Evolutionary conservation across 2,888 invertebrate genomes (phyloP).

Genomic region (Cinara cedri): DNA sequence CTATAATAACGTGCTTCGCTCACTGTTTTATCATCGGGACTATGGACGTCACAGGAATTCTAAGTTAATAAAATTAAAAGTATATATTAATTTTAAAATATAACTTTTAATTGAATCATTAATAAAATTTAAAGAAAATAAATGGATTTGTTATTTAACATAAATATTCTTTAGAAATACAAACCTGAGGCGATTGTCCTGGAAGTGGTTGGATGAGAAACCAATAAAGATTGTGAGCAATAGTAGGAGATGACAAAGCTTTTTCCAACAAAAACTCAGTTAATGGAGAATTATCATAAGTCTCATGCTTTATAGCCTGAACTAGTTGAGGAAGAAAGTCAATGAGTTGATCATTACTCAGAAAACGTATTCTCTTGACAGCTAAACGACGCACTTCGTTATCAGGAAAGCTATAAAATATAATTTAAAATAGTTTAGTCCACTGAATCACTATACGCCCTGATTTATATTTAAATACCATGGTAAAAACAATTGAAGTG

Average conservation of each 20-base stretch:
- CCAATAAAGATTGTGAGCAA: constrained; percentile 97
- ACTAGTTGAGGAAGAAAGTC: constrained; percentile 92
- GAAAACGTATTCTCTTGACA: constrained; percentile 77
- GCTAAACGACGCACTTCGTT: constrained; percentile 84
- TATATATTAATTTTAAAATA: neutral
- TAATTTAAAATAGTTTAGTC: constrained; percentile 42
- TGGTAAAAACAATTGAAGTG: constrained; percentile 89
- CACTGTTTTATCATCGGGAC: constrained; percentile 69
- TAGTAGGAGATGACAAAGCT: constrained; percentile 82
- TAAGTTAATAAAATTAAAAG: constrained; percentile 60
- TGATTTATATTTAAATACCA: constrained; percentile 68
- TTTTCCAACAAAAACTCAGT: constrained; percentile 82
- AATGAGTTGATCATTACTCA: constrained; percentile 86
- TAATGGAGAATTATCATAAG: constrained; percentile 86
- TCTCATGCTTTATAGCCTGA: constrained; percentile 88
- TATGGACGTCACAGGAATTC: constrained; percentile 65
- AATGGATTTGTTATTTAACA: neutral
- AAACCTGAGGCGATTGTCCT: constrained; percentile 79
- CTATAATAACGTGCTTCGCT: constrained; percentile 76
- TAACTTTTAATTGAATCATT: neutral
- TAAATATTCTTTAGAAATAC: neutral
- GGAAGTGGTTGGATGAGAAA: constrained; percentile 82
- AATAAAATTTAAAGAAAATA: neutral
- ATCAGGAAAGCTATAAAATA: constrained; percentile 81
- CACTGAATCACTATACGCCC: neutral